A percentile compares a stretch with the other conserved stretches of the same genome.
phyloP scores from a whole-genome alignment of 2,113 vertebrate genomes.

The Zapus hudsonius region DNA sequence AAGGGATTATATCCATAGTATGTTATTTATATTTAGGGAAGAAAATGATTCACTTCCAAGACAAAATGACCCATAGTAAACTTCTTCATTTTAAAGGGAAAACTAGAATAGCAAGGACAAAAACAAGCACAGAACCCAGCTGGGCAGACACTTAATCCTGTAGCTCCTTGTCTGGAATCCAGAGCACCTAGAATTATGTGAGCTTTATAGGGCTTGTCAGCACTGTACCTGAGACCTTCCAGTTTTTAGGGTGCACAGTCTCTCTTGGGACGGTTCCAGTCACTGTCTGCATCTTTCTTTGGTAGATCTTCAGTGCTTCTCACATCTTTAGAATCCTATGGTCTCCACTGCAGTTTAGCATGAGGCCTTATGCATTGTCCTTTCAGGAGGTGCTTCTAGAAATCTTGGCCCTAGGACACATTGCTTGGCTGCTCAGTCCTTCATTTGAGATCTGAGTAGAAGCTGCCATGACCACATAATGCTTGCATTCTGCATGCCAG shows the following conservation, averaged over 20 bases:
- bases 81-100: background rate
- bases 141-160: background rate
- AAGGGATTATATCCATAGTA: too few relatives aligned
- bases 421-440: background rate
- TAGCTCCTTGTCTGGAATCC: background rate
- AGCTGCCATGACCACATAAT: background rate
- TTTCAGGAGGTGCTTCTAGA: background rate
- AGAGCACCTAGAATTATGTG: background rate
- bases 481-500: background rate
- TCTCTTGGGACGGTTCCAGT: background rate
- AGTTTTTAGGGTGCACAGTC: background rate
- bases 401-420: background rate
- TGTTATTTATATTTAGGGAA: too few relatives aligned
- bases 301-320: background rate
- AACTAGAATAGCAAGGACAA: background rate
- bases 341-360: background rate
- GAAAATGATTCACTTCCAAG: background rate
- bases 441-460: background rate
- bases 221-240: too few relatives aligned
- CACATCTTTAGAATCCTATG: background rate
- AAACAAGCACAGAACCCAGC: background rate
- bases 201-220: too few relatives aligned
- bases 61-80: background rate
- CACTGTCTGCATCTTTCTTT: background rate
- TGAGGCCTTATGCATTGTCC: background rate